phyloP scores from a whole-genome alignment of 2,797 vertebrate species.

The Sphenopsis melanotis region DNA sequence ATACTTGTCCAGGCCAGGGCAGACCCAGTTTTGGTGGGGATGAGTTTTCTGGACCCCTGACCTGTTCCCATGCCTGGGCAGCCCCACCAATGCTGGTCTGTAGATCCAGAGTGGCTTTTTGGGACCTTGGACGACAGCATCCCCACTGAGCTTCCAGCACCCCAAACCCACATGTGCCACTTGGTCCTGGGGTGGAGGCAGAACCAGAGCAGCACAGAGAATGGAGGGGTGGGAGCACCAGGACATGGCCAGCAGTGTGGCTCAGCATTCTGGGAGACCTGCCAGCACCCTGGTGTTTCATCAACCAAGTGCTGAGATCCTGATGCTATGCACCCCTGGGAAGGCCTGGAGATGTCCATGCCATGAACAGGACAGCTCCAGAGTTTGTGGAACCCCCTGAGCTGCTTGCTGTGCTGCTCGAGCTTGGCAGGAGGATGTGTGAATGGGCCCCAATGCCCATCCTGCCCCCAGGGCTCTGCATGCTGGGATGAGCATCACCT shows the following conservation, averaged over 20 bases:
- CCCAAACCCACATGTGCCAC: neutral
- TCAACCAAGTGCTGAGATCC: accelerated
- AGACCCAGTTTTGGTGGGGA: neutral
- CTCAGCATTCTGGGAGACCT: accelerated
- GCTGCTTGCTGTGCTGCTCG: accelerated
- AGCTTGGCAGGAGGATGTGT: neutral
- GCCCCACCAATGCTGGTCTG: neutral
- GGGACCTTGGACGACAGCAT: neutral
- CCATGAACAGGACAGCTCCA: neutral
- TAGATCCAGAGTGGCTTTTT: neutral
- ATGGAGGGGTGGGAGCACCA: neutral
- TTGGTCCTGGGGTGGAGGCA: neutral
- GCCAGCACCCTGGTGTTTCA: neutral
- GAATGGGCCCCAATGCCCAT: accelerated
- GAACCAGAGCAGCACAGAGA: neutral
- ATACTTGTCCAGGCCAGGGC: neutral
- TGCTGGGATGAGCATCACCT: accelerated
- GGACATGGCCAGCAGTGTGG: accelerated
- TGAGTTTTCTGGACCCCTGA: neutral
- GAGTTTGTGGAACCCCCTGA: accelerated
- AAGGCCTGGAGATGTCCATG: neutral
- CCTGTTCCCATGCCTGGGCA: accelerated
- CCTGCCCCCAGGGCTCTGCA: neutral
- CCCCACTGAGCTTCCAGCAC: neutral
- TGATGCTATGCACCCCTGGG: accelerated